Evolutionary conservation across 2,797 vertebrate genomes (phyloP).

Genomic region (Neoniphon sammara): DNA sequence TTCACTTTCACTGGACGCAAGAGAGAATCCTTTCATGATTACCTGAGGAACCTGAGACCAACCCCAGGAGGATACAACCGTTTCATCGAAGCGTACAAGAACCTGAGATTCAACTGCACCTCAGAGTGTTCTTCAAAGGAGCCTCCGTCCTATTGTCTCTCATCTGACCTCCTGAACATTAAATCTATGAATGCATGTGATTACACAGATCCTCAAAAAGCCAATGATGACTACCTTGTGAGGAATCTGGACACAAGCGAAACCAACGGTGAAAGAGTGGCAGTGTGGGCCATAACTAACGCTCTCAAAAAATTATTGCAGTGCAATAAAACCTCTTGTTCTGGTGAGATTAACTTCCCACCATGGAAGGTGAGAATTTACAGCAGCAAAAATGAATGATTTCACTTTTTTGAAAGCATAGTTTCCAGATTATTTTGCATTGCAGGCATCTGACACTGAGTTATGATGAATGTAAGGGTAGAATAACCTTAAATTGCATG

Average conservation of each 20-base stretch:
- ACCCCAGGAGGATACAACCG: slow-evolving; percentile 66
- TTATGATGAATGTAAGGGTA: too few species aligned
- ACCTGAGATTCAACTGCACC: slow-evolving; percentile 69
- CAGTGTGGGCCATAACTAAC: slow-evolving; percentile 71
- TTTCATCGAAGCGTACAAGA: slow-evolving; percentile 78
- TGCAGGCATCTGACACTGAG: too few species aligned
- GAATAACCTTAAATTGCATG: neutral
- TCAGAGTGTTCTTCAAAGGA: slow-evolving; percentile 50
- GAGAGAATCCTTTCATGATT: slow-evolving; percentile 70
- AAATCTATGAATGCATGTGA: slow-evolving; percentile 59
- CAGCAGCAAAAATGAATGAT: neutral
- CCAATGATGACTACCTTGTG: slow-evolving; percentile 71
- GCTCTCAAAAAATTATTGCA: slow-evolving; percentile 66
- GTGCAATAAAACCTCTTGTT: slow-evolving; percentile 68
- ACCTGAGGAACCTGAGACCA: slow-evolving; percentile 64
- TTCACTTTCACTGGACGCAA: slow-evolving; percentile 65
- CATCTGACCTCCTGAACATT: slow-evolving; percentile 22
- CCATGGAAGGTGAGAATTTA: slow-evolving; percentile 72
- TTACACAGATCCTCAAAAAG: slow-evolving; percentile 46
- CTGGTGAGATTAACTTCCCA: slow-evolving; percentile 64
- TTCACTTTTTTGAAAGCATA: neutral
- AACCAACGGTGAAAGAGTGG: slow-evolving; percentile 42
- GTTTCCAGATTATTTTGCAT: neutral
- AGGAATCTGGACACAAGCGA: slow-evolving; percentile 24
- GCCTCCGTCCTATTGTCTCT: slow-evolving; percentile 45